Evolutionary conservation across 2,888 invertebrate species (phyloP), one percentile per base, ranked within the genome.

Genomic region (Acrobasis repandana): DNA sequence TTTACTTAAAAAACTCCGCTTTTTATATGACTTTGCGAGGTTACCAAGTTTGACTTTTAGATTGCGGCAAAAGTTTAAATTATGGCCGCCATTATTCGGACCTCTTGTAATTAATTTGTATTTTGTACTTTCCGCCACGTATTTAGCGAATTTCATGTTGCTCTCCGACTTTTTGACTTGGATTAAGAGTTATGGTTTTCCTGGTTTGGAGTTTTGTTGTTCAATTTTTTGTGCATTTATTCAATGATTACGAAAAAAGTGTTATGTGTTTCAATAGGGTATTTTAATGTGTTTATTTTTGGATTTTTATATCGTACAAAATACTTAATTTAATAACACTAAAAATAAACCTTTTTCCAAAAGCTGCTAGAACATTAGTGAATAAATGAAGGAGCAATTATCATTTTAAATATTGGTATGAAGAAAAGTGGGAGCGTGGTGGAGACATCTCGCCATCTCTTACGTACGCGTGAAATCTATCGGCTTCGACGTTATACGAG

Each of bases 21-120:
- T 58, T 58, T 61, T 60, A 51, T 62, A 60, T 60, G 58, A 58
- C 58, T 65, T 62, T 49, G 36, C 34, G 58, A 60, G 58, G 60
- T 52, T 61, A 36, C 58, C 36, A 50, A 61, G 61, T 67, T 67
- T 64, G 64, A 65, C 59, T 67, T 67, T 62, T 57, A 58, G 65
- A 68, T 68, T 68, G 65, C 60, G 68, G 65, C 49, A 54, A 59
- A 65, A 68, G 63, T 68, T 66, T 15, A 63, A 65, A 66, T 68
- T 66, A 63, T 63, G 61, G 60, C 62, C 48, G 18, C 49, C 58
- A 58, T 65, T 62, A 62, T 64, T 63, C 59, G 43, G 60, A 58
- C 63, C 60, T 62, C 50, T 51, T 58, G 58, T 65, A 65, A 67
- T 68, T 68, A 68, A 68, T 68, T 68, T 65, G 66, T 67, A 65